Evolutionary conservation across 1,140 invertebrate species (phyloP), one percentile per base, ranked within the genome.

Genomic region (Anoplophora glabripennis): DNA sequence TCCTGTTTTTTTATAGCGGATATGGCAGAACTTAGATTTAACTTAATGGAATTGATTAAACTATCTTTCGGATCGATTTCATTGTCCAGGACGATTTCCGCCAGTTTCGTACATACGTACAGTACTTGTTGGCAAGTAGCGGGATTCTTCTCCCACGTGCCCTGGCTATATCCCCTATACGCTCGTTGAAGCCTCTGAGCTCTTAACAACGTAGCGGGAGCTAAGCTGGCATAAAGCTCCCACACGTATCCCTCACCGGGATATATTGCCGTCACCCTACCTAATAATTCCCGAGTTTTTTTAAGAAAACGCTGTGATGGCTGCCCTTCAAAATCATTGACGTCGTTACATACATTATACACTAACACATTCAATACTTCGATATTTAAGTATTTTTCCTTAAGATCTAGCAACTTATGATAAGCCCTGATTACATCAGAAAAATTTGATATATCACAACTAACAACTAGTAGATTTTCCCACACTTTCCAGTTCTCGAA

Each of bases 401-500:
- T 93, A 1, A 98, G 74, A 70, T 97, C 93, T 11, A 96, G 75
- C 14, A 90, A 75, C 18, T 92, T 82, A 75, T 95, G 88, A 69
- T 92, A 93, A 0, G 92, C 87, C 56, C 84, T 81, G 46, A 98
- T 86, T 0, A 90, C 90, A 74, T 91, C 89, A 37, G 85, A 82
- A 72, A 88, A 89, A 67, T 88, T 82, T 0, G 81, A 83, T 15
- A 86, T 86, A 71, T 94, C 90, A 57, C 86, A 84, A 65, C 88
- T 89, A 10, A 94, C 89, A 5, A 90, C 75, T 77, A 95, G 83
- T 15, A 93, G 84, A 79, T 99, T 99, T 72, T 98, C 95, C 96
- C 96, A 98, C 0, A 99, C 66, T 81, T 92, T 89, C 94, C 95
- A 98, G 75, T 93, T 92, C 61, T 96, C 93, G 77, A 88, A 97